A percentile compares a stretch with the other conserved stretches of the same genome.
These are phyloP conservation scores for Anomalospiza imberbis DNA, from an alignment of 2,797 vertebrate genomes.

Conservation along the genomic window DNA sequence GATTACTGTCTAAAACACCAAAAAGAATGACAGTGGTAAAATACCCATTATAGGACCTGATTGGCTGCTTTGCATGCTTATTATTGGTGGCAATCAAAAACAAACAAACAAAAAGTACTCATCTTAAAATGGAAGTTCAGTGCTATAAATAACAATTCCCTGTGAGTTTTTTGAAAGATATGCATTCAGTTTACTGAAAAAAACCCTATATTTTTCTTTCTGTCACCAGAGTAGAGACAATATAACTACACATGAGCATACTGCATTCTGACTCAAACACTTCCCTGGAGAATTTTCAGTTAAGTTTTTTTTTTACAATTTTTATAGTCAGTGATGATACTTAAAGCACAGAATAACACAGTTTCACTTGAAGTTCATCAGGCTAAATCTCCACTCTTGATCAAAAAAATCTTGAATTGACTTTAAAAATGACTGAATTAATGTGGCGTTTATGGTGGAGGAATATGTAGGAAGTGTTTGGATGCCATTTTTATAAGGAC, in stretches of 20 bases:
- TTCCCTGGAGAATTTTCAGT: slow-evolving; percentile 51
- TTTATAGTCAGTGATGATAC: slow-evolving; percentile 23
- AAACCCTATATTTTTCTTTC: slow-evolving; percentile 31
- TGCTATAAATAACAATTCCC: slow-evolving; percentile 34
- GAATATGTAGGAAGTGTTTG: slow-evolving; percentile 2
- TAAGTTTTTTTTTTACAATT: slow-evolving; percentile 48
- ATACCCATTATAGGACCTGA: slow-evolving; percentile 2
- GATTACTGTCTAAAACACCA: background rate
- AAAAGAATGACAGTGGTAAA: background rate
- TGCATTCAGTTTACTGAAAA: slow-evolving; percentile 55
- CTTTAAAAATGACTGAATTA: slow-evolving; percentile 10
- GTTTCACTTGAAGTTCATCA: slow-evolving; percentile 40
- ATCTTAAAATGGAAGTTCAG: slow-evolving; percentile 31
- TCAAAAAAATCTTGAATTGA: slow-evolving; percentile 2
- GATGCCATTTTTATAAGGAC: background rate
- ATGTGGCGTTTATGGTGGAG: slow-evolving; percentile 7
- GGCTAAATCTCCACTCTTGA: background rate
- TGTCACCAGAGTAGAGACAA: slow-evolving; percentile 33
- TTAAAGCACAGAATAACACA: slow-evolving; percentile 21
- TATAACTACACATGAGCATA: slow-evolving; percentile 50
- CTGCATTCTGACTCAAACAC: slow-evolving; percentile 38
- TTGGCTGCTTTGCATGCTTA: slow-evolving; percentile 48
- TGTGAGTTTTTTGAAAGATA: slow-evolving; percentile 51
- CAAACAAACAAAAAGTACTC: background rate
- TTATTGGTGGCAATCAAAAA: slow-evolving; percentile 3